phyloP scores from a whole-genome alignment of 1,140 invertebrate species.

The Drosophila ogumai region DNA sequence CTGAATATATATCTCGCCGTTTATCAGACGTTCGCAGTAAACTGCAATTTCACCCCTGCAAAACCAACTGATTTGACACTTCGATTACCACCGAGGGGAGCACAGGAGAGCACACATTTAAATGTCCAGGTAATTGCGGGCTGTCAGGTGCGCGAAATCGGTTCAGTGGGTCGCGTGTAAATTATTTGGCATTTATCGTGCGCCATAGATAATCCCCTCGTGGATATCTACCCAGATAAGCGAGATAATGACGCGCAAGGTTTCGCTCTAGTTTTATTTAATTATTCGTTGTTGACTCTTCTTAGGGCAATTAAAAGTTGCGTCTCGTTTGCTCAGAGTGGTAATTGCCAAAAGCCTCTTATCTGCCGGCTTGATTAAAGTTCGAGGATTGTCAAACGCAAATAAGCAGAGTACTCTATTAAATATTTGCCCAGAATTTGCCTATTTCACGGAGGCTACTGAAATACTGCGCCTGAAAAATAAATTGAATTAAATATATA shows the following conservation, averaged over 20 bases:
- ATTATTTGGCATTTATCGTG: conserved; percentile 59
- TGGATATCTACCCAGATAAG: conserved; percentile 36
- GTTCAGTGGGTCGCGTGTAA: conserved; percentile 23
- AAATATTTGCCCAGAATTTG: conserved; percentile 18
- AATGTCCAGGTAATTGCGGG: conserved; percentile 36
- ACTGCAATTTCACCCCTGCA: conserved; percentile 24
- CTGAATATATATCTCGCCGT: conserved; percentile 19
- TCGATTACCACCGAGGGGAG: conserved; percentile 23
- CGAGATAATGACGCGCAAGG: conserved; percentile 39
- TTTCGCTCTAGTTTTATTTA: conserved; percentile 42
- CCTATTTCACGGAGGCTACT: background rate
- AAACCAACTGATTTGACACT: conserved; percentile 15
- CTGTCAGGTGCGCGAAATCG: conserved; percentile 21
- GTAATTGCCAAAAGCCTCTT: conserved; percentile 32
- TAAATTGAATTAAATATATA: conserved; percentile 58
- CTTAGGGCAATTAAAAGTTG: conserved; percentile 47
- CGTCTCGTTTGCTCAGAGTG: conserved; percentile 35
- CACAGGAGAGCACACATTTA: conserved; percentile 19
- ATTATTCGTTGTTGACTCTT: conserved; percentile 40
- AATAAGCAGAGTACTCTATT: conserved; percentile 11
- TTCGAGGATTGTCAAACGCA: conserved; percentile 13
- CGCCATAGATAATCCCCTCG: conserved; percentile 47
- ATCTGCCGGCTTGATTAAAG: conserved; percentile 32
- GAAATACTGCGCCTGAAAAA: background rate
- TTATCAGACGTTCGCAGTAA: conserved; percentile 51